Percentiles rank a stretch among this genome's conserved stretches.
Conservation (phyloP, 2,888 invertebrate species). For the Gymnoscelis rufifasciata region DNA sequence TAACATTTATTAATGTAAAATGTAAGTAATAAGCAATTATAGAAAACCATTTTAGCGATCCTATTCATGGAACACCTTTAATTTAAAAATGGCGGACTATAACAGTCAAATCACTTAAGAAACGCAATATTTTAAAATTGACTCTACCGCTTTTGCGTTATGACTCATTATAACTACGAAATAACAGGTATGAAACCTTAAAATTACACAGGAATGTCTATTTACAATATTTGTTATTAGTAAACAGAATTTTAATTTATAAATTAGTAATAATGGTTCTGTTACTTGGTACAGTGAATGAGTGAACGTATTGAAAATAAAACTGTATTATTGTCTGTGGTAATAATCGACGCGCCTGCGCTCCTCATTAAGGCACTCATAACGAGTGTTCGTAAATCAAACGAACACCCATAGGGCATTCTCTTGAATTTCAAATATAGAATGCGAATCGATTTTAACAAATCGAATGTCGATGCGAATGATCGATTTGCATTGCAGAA, state of each 20-base stretch:
- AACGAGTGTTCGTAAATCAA: slow-evolving; percentile 72
- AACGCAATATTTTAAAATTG: background rate
- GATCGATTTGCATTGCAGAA: slow-evolving; percentile 47
- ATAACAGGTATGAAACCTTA: no score
- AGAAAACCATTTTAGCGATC: slow-evolving; percentile 29
- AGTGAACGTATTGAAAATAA: background rate
- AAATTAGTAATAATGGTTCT: no score
- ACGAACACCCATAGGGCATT: slow-evolving; percentile 67
- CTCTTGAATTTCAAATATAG: slow-evolving; percentile 49
- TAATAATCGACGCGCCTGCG: slow-evolving; percentile 49
- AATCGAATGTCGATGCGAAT: slow-evolving; percentile 47
- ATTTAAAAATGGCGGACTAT: slow-evolving; percentile 58
- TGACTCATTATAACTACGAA: background rate
- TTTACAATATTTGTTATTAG: no score
- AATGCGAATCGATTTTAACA: slow-evolving; percentile 36
- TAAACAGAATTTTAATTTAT: no score
- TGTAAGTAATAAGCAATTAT: slow-evolving; percentile 36
- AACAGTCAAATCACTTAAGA: slow-evolving; percentile 21
- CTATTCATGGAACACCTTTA: slow-evolving; percentile 55
- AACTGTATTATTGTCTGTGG: slow-evolving; percentile 17
- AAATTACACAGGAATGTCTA: no score
- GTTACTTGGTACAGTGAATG: background rate
- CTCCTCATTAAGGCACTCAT: slow-evolving; percentile 65
- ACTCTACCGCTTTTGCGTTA: background rate
- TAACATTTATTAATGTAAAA: no score